A percentile compares a stretch with the other conserved stretches of the same genome.
Evolutionary conservation across 2,113 vertebrate species (phyloP).

Genomic region (Podarcis raffonei): DNA sequence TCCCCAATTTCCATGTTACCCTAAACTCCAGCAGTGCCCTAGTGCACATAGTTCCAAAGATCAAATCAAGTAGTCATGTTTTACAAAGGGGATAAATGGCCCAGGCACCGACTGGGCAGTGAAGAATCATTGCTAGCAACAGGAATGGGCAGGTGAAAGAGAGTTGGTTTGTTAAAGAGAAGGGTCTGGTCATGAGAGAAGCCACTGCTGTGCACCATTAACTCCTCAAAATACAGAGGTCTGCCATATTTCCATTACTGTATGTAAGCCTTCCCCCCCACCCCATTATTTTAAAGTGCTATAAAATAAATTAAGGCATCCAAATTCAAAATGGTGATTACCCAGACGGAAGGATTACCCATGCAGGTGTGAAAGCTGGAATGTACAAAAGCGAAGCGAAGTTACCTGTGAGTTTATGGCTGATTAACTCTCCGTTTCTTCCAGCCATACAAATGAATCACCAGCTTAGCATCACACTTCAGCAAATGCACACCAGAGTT

Average conservation of each 20-base stretch:
- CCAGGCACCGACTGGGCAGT: too few relatives aligned
- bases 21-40: background rate
- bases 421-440: background rate
- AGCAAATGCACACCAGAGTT: background rate
- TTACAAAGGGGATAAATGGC: too few relatives aligned
- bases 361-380: background rate
- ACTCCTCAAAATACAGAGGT: too few relatives aligned
- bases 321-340: background rate
- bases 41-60: background rate
- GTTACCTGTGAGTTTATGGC: background rate
- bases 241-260: too few relatives aligned
- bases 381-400: background rate
- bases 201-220: too few relatives aligned
- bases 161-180: too few relatives aligned
- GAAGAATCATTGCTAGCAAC: too few relatives aligned
- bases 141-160: too few relatives aligned
- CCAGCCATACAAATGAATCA: background rate
- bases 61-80: too few relatives aligned
- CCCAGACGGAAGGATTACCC: background rate
- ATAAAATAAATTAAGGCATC: background rate
- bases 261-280: too few relatives aligned
- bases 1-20: background rate
- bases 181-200: too few relatives aligned
- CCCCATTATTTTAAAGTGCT: background rate
- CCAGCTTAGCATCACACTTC: conserved; percentile 1